These are phyloP conservation scores for Arctocebus calabarensis DNA, from an alignment of 2,797 vertebrate species.

Conservation along the genomic window DNA sequence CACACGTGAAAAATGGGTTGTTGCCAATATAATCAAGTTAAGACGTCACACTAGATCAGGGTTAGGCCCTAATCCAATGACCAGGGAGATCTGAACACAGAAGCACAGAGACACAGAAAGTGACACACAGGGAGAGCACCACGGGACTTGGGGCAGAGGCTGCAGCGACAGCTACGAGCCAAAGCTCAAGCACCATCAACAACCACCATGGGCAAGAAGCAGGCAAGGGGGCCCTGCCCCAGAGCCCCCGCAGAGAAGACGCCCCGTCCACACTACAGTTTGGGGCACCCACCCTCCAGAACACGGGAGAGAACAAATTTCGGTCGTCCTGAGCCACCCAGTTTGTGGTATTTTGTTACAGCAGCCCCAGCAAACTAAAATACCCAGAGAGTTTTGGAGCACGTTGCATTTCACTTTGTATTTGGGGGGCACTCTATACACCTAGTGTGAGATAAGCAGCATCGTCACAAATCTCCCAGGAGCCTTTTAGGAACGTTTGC, in stretches of 20 bases:
- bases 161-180: too few relatives aligned
- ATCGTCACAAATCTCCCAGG: neutral
- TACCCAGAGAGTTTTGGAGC: neutral
- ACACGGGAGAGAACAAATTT: neutral
- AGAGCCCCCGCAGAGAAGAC: neutral
- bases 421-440: too few relatives aligned
- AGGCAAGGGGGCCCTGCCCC: neutral
- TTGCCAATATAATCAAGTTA: neutral
- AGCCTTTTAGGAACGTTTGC: neutral
- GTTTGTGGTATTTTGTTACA: neutral
- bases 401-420: neutral
- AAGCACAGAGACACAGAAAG: neutral
- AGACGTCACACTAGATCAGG: neutral
- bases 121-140: neutral
- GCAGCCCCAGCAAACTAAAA: neutral
- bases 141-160: accelerated
- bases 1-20: neutral
- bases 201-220: neutral
- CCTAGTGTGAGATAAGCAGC: neutral
- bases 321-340: neutral
- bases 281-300: neutral
- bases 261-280: neutral
- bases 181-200: neutral
- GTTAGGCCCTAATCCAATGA: neutral
- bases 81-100: accelerated